These are phyloP conservation scores for Bombylius major DNA, from an alignment of 2,888 invertebrate species.

Conservation along the genomic window DNA sequence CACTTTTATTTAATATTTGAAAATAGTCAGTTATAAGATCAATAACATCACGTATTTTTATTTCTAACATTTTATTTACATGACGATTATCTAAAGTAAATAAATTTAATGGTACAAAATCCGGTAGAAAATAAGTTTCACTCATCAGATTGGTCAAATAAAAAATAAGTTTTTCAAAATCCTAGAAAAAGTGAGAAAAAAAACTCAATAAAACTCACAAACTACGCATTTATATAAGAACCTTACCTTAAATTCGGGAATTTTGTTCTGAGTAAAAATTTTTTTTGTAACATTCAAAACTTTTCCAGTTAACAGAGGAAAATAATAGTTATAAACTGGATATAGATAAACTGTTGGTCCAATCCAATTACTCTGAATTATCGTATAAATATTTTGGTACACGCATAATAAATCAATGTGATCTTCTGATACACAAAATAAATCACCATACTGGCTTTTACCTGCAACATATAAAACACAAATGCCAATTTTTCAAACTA, in stretches of 20 bases:
- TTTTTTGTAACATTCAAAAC: conserved; percentile 30
- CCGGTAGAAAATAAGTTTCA: conserved; percentile 59
- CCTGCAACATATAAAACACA: conserved; percentile 15
- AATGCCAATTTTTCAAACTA: too few relatives aligned
- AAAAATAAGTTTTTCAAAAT: conserved; percentile 57
- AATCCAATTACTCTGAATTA: conserved; percentile 29
- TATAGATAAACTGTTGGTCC: conserved; percentile 32
- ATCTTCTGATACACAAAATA: conserved; percentile 28
- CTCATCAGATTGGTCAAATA: conserved; percentile 55
- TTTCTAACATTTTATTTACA: conserved; percentile 30
- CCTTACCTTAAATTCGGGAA: conserved; percentile 31
- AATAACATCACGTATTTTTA: conserved; percentile 31
- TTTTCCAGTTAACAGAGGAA: conserved; percentile 26
- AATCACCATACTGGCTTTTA: conserved; percentile 22
- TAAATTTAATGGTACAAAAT: conserved; percentile 72
- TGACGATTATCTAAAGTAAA: conserved; percentile 55
- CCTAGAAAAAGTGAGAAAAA: conserved; percentile 35
- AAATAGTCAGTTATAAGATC: conserved; percentile 34
- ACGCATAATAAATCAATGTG: conserved; percentile 30
- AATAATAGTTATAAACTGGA: conserved; percentile 35
- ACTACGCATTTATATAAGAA: too few relatives aligned
- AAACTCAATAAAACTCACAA: neutral
- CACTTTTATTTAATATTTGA: conserved; percentile 41
- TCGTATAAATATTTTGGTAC: conserved; percentile 27
- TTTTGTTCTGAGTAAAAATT: conserved; percentile 26